Base-by-base conservation (phyloP, 2,113 vertebrate species). In the Raphicerus campestris region DNA sequence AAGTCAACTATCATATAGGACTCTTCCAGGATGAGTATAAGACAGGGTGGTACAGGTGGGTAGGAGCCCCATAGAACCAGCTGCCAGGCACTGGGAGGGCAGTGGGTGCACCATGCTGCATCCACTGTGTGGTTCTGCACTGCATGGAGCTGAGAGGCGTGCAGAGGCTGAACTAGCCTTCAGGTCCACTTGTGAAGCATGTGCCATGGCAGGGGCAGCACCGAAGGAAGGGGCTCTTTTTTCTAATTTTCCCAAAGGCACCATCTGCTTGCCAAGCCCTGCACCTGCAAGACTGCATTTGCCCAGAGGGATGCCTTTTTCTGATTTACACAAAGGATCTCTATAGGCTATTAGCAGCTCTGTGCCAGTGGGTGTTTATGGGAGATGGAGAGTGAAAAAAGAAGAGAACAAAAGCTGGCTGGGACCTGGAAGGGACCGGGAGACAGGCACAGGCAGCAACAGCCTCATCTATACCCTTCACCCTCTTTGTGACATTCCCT, bases 231-330 rank as follows among this genome's bases (percentile, higher is more conserved):
- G 61, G 14, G 55, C 19, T 96, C n/a, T 53, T 90, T 84, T 53
- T 35, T 87, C 47, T 58, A 45, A 92, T 93, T 70, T 83, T 53
- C 90, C 93, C 93, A 93, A 56, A 97, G 95, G 83, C 56, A 97
- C 96, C 97, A 97, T 97, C 93, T 94, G 95, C 83, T 95, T 89
- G 78, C 87, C 93, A 97, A 93, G 78, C 80, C n/a, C 80, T 93
- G 93, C 70, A 95, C 93, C 92, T 96, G 96, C 87, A 87, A 92
- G 81, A 35, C 0, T 63, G 84, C 91, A 53, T 97, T 93, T 95
- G 87, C 84, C 83, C 35, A 39, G 56, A 93, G 45, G 91, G 66
- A 93, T 39, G 70, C 8, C 32, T 39, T 61, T 96, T 91, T 88
- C 92, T 80, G 19, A 45, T 42, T 55, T 26, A 75, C 75, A 97